Conservation (phyloP, 1,140 invertebrate species). For the Trigoniulus corallinus region DNA sequence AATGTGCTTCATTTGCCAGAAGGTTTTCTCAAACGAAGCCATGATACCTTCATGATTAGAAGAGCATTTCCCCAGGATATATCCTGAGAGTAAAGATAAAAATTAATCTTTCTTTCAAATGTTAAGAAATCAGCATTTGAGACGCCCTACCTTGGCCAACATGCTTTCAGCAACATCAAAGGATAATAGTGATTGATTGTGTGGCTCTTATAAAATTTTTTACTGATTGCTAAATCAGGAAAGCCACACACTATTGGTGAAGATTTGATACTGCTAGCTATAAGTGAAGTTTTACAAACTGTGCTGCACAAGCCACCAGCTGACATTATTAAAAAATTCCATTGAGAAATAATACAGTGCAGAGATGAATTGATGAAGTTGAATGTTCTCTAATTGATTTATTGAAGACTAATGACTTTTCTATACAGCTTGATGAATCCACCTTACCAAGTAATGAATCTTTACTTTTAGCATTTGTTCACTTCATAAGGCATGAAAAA, state of each 20-base stretch:
- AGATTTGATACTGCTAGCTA: conserved; percentile 8
- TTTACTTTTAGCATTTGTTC: conserved; percentile 6
- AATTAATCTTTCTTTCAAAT: conserved; percentile 6
- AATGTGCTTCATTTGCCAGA: conserved; percentile 7
- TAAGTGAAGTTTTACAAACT: conserved; percentile 7
- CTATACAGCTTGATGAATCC: conserved; percentile 9
- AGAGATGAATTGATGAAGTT: conserved; percentile 8
- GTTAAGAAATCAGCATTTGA: neutral
- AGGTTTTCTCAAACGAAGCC: conserved; percentile 7
- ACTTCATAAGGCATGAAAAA: neutral
- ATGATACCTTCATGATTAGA: conserved; percentile 8
- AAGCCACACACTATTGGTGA: conserved; percentile 10
- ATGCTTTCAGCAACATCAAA: neutral
- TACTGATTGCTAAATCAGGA: conserved; percentile 11
- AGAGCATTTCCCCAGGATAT: conserved; percentile 7
- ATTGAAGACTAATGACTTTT: conserved; percentile 6
- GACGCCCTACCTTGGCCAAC: neutral
- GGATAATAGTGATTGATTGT: conserved; percentile 7
- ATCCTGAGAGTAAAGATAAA: conserved; percentile 7
- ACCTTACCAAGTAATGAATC: conserved; percentile 10
- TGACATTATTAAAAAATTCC: conserved; percentile 7
- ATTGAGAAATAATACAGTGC: conserved; percentile 10
- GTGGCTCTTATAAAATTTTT: conserved; percentile 9
- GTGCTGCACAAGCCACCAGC: conserved; percentile 6
- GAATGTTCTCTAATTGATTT: conserved; percentile 7